Conservation (phyloP, 2,113 vertebrate species). For the Catharus bicknelli region DNA sequence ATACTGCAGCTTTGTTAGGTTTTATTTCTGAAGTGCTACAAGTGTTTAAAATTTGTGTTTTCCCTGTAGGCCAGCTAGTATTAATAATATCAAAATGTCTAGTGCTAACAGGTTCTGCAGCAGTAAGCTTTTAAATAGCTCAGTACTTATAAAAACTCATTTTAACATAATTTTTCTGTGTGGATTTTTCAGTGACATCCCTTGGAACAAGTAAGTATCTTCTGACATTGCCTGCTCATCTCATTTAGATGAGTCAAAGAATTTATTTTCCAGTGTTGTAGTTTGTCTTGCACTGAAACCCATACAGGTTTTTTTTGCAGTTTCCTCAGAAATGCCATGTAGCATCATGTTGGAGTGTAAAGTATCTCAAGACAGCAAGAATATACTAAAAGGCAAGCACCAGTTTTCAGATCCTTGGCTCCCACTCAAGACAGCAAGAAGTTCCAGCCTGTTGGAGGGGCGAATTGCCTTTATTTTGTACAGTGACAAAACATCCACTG, state of each 20-base stretch:
- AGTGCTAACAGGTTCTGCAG: background rate
- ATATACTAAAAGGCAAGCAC: background rate
- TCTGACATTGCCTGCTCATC: background rate
- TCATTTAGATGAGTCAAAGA: background rate
- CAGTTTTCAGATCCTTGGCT: background rate
- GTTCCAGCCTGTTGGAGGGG: background rate
- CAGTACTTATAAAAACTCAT: background rate
- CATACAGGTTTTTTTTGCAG: rapidly evolving
- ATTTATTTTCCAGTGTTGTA: background rate
- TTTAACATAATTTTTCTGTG: background rate
- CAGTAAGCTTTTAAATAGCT: background rate
- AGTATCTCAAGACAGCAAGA: background rate
- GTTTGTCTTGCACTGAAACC: background rate
- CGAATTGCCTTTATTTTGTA: background rate
- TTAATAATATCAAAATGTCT: background rate
- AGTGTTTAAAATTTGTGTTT: background rate
- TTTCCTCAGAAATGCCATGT: background rate
- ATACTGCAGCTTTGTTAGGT: background rate
- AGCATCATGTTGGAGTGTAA: background rate
- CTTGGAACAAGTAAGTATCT: background rate
- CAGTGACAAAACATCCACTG: background rate
- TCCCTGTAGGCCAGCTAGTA: background rate
- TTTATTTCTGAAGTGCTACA: background rate
- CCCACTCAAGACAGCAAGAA: background rate
- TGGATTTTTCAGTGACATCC: background rate